Percentiles rank a stretch among this genome's conserved stretches.
These are phyloP conservation scores for Aeoliscus strigatus DNA, from an alignment of 2,797 vertebrate species.

Conservation along the genomic window DNA sequence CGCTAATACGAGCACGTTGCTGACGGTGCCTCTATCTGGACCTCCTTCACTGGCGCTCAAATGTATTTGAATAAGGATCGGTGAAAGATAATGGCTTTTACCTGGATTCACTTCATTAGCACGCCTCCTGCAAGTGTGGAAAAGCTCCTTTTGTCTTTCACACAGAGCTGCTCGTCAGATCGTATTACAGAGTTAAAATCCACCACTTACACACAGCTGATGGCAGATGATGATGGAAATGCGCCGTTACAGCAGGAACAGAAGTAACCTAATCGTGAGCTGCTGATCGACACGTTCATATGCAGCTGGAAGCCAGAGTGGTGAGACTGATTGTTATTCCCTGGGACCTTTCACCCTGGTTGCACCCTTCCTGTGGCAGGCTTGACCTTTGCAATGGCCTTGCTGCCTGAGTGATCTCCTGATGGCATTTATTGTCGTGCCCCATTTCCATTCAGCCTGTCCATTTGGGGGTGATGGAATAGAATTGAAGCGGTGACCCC, in stretches of 20 bases:
- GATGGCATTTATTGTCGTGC: slow-evolving; percentile 64
- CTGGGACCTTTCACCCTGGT: slow-evolving; percentile 51
- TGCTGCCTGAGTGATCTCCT: slow-evolving; percentile 42
- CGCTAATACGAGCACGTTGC: slow-evolving; percentile 5
- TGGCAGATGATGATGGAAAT: slow-evolving; percentile 32
- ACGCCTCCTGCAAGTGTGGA: slow-evolving; percentile 3
- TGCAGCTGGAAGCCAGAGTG: slow-evolving; percentile 16
- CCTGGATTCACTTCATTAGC: slow-evolving; percentile 43
- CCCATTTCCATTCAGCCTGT: slow-evolving; percentile 56
- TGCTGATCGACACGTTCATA: slow-evolving; percentile 48
- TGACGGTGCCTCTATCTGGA: slow-evolving; percentile 14
- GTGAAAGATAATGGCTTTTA: slow-evolving; percentile 35
- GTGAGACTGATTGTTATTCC: slow-evolving; percentile 35
- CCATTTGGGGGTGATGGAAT: slow-evolving; percentile 61
- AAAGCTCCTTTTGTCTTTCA: slow-evolving; percentile 26
- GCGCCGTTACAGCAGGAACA: slow-evolving; percentile 22
- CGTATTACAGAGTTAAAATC: slow-evolving; percentile 22
- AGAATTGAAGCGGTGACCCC: slow-evolving; percentile 53
- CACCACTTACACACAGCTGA: slow-evolving; percentile 16
- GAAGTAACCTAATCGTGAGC: slow-evolving; percentile 15
- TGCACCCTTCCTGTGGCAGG: slow-evolving; percentile 43
- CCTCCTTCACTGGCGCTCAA: slow-evolving; percentile 21
- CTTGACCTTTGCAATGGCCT: slow-evolving; percentile 55
- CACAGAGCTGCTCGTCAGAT: slow-evolving; percentile 2
- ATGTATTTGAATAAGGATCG: slow-evolving; percentile 29